phyloP scores from a whole-genome alignment of 2,888 invertebrate genomes.

The Cheilosia vulpina region DNA sequence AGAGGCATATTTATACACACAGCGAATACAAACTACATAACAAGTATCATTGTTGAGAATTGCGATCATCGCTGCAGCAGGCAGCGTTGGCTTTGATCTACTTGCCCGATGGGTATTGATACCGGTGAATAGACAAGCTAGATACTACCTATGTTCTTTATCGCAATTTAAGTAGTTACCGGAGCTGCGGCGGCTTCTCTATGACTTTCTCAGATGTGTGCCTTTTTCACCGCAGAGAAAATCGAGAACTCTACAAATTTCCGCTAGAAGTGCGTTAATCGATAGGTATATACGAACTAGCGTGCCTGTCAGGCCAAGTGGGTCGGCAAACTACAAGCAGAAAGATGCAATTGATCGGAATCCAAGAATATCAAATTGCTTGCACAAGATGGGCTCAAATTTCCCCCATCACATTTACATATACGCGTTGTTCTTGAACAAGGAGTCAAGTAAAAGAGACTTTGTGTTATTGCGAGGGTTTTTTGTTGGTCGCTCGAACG shows the following conservation, averaged over 20 bases:
- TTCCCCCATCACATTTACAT: conserved; percentile 47
- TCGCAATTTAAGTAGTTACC: conserved; percentile 28
- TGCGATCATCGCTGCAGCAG: conserved; percentile 22
- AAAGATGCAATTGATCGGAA: conserved; percentile 72
- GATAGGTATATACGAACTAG: conserved; percentile 21
- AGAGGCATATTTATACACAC: background rate
- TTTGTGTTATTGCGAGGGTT: background rate
- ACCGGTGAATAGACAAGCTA: conserved; percentile 49
- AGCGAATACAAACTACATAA: background rate
- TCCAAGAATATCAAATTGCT: conserved; percentile 68
- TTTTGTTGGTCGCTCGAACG: background rate
- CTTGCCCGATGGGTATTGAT: conserved; percentile 41
- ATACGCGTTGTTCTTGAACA: conserved; percentile 9
- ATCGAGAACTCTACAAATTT: conserved; percentile 59
- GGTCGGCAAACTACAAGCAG: conserved; percentile 71
- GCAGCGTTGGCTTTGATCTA: conserved; percentile 58
- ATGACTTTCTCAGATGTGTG: conserved; percentile 59
- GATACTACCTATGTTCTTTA: conserved; percentile 25
- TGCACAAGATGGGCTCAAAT: conserved; percentile 56
- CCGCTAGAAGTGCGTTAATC: conserved; percentile 68
- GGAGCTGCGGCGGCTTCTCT: conserved; percentile 61
- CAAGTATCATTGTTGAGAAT: conserved; percentile 31
- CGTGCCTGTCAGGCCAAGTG: conserved; percentile 50
- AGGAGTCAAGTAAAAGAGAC: conserved; percentile 21
- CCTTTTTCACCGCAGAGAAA: conserved; percentile 66